Conservation (phyloP, 2,797 vertebrate genomes). For the Acanthiza pusilla region DNA sequence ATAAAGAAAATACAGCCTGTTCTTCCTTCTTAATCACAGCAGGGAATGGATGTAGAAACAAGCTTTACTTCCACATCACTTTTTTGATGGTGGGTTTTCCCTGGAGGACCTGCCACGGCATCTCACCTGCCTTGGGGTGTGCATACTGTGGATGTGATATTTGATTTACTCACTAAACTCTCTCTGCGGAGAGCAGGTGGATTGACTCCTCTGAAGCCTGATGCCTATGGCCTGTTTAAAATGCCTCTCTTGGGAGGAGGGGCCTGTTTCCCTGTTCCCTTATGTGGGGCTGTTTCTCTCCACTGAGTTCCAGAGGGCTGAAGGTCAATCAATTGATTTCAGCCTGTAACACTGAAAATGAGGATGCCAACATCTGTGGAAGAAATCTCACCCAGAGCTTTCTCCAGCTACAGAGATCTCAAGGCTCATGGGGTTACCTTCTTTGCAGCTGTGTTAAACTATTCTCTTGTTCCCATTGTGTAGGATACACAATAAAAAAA, state of each 20-base stretch:
- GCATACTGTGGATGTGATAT: not conserved
- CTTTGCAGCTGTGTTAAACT: not conserved
- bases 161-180: not conserved
- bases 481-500: not conserved
- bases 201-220: not conserved
- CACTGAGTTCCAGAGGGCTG: not conserved
- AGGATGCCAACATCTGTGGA: not conserved
- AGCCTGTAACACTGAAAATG: not conserved
- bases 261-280: not conserved
- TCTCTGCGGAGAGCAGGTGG: not conserved
- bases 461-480: not conserved
- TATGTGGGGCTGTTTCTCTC: not conserved
- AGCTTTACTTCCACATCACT: not conserved
- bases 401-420: not conserved
- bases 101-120: not conserved
- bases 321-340: not conserved
- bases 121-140: not conserved
- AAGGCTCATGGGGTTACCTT: not conserved
- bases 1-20: not conserved
- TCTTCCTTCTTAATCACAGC: not conserved
- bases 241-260: not conserved
- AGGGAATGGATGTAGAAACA: not conserved
- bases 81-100: not conserved
- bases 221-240: not conserved
- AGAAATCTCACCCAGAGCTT: not conserved